These are phyloP conservation scores for Leucania comma DNA, from an alignment of 2,888 invertebrate genomes.

Conservation along the genomic window DNA sequence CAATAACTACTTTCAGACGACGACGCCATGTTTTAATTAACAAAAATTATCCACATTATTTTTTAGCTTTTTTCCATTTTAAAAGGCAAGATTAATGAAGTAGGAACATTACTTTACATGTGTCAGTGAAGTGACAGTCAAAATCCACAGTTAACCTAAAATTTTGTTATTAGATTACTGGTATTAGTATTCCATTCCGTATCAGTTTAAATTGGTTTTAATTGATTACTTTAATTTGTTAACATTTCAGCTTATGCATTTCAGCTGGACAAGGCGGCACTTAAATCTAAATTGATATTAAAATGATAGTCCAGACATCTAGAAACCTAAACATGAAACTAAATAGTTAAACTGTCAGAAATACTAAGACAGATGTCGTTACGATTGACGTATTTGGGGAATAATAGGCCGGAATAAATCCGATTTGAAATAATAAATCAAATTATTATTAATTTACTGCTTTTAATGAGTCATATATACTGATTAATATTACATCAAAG, in stretches of 20 bases:
- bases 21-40: background rate
- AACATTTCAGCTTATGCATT: too few species aligned
- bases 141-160: background rate
- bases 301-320: conserved; percentile 13
- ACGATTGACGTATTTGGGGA: too few species aligned
- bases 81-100: background rate
- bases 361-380: too few species aligned
- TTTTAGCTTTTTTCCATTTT: background rate
- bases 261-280: too few species aligned
- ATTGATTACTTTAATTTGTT: too few species aligned
- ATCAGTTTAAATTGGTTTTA: background rate
- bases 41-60: background rate
- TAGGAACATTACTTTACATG: background rate
- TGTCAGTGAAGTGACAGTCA: background rate
- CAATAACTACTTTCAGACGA: background rate
- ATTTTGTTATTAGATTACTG: background rate
- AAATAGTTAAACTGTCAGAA: too few species aligned
- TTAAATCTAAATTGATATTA: background rate
- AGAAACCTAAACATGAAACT: background rate
- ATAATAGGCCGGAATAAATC: too few species aligned
- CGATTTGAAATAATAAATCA: too few species aligned
- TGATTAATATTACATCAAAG: too few species aligned
- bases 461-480: too few species aligned
- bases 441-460: too few species aligned
- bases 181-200: background rate